Percentiles rank a stretch among this genome's conserved stretches.
Evolutionary conservation across 2,113 vertebrate genomes (phyloP).

Genomic region (Callipepla squamata): DNA sequence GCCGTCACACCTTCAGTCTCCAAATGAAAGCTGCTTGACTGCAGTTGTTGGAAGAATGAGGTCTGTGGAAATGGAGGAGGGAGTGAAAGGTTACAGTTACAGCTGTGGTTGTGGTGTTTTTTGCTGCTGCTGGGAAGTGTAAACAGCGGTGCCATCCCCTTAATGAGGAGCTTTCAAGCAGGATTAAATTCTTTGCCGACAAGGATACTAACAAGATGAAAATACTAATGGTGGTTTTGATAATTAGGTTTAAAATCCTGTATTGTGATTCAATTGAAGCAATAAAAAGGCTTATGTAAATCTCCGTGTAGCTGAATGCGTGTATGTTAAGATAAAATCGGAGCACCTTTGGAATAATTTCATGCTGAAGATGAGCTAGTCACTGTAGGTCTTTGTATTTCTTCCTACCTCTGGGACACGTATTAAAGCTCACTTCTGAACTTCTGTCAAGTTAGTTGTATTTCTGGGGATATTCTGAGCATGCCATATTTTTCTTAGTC

Average conservation of each 20-base stretch:
- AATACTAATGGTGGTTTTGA: constrained; percentile 36
- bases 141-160: background rate
- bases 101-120: background rate
- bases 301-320: background rate
- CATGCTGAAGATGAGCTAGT: background rate
- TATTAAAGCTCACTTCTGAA: background rate
- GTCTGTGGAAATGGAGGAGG: background rate
- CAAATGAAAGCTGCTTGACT: background rate
- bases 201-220: constrained; percentile 48
- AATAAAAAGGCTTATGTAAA: background rate
- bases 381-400: background rate
- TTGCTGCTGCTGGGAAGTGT: background rate
- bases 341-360: background rate
- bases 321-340: background rate
- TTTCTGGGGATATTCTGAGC: background rate
- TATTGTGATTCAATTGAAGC: constrained; percentile 6
- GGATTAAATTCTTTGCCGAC: constrained; percentile 5
- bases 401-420: background rate
- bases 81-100: background rate
- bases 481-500: background rate
- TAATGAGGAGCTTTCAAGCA: constrained; percentile 34
- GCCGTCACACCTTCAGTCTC: background rate
- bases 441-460: background rate
- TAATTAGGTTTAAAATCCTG: constrained; percentile 50
- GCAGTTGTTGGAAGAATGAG: background rate